A percentile compares a stretch with the other conserved stretches of the same genome.
phyloP scores from a whole-genome alignment of 2,888 invertebrate genomes.

The Automeris io region DNA sequence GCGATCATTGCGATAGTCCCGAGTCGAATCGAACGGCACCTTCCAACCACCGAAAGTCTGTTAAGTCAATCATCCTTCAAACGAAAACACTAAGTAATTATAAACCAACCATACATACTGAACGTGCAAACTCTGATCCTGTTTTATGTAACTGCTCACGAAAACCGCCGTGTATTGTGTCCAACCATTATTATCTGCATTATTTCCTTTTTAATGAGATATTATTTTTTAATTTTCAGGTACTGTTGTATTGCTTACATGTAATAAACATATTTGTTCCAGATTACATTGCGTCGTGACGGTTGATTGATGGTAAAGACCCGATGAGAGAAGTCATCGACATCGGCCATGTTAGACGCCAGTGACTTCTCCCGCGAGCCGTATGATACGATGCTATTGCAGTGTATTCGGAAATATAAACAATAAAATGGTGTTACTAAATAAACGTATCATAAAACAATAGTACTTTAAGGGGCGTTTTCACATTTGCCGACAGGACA shows the following conservation, averaged over 20 bases:
- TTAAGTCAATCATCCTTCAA: constrained; percentile 21
- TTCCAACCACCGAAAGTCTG: constrained; percentile 15
- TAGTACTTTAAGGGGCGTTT: constrained; percentile 3
- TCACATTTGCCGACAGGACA: neutral
- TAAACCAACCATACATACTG: constrained; percentile 24
- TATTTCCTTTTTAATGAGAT: constrained; percentile 52
- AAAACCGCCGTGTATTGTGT: constrained; percentile 41
- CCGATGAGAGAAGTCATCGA: constrained; percentile 14
- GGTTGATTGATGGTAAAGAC: constrained; percentile 33
- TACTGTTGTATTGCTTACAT: constrained; percentile 73
- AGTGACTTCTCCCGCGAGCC: constrained; percentile 14
- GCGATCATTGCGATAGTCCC: neutral
- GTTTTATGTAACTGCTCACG: constrained; percentile 25
- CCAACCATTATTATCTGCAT: constrained; percentile 52
- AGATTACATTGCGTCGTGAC: constrained; percentile 37
- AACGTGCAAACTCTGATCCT: constrained; percentile 24
- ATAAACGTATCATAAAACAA: constrained; percentile 15
- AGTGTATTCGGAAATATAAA: constrained; percentile 34
- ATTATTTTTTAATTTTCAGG: constrained; percentile 58
- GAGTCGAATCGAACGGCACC: constrained; percentile 10
- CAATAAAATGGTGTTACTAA: constrained; percentile 30
- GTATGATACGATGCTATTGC: constrained; percentile 20
- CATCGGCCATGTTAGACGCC: constrained; percentile 6
- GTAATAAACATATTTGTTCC: constrained; percentile 56
- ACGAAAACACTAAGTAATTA: constrained; percentile 18